phyloP scores from a whole-genome alignment of 2,888 invertebrate species.

The Notodonta ziczac region DNA sequence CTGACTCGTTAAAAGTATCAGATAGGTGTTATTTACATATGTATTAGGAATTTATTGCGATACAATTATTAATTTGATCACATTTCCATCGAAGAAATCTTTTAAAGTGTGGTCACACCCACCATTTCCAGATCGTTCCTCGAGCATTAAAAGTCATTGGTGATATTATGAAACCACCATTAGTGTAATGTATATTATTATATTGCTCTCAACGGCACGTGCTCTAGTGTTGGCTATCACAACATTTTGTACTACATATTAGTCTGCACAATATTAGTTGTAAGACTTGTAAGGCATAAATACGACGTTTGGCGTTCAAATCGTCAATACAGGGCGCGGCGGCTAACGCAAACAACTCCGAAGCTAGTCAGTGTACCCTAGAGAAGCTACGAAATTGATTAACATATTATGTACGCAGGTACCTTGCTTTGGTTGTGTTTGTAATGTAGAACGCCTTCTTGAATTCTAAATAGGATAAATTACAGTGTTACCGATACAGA shows the following conservation, averaged over 20 bases:
- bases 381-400: slow-evolving; percentile 26
- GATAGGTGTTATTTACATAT: too few relatives aligned
- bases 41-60: too few relatives aligned
- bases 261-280: slow-evolving; percentile 27
- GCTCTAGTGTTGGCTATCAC: slow-evolving; percentile 1
- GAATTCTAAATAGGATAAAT: neutral
- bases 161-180: too few relatives aligned
- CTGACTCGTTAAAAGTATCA: too few relatives aligned
- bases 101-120: too few relatives aligned
- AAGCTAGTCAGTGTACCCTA: slow-evolving; percentile 19
- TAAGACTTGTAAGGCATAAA: slow-evolving; percentile 18
- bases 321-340: slow-evolving; percentile 26
- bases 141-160: too few relatives aligned
- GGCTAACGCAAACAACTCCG: slow-evolving; percentile 26
- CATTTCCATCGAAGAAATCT: too few relatives aligned
- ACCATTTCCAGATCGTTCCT: too few relatives aligned
- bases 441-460: neutral
- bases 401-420: slow-evolving; percentile 14
- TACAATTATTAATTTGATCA: too few relatives aligned
- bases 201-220: neutral
- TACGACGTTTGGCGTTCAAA: slow-evolving; percentile 18
- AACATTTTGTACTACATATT: slow-evolving; percentile 29
- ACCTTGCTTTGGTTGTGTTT: neutral
- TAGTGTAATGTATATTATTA: neutral
- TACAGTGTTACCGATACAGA: neutral